Evolutionary conservation across 1,140 invertebrate genomes (phyloP).

Genomic region (Whitmania pigra): DNA sequence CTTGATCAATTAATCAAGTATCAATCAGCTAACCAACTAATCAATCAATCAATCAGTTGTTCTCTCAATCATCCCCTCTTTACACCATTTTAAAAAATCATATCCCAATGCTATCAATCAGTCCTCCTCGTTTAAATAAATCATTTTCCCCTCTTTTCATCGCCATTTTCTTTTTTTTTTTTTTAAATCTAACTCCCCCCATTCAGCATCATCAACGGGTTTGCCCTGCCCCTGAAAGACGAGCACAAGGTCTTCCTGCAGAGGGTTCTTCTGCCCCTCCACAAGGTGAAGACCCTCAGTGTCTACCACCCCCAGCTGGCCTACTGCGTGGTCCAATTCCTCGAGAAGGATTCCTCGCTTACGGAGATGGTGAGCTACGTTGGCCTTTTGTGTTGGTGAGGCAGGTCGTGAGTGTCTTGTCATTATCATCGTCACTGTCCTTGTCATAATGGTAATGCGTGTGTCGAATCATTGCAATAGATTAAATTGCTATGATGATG

Average conservation of each 20-base stretch:
- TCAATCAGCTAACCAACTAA: neutral
- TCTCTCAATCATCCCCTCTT: neutral
- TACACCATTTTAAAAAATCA: too few species aligned
- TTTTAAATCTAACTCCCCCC: neutral
- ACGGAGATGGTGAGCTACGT: slow-evolving; percentile 42
- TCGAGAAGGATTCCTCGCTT: slow-evolving; percentile 45
- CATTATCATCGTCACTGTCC: too few species aligned
- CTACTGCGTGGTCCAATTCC: slow-evolving; percentile 48
- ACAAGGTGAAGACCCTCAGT: slow-evolving; percentile 30
- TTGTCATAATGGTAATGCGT: too few species aligned
- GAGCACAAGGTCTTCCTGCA: slow-evolving; percentile 41
- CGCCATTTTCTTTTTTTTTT: neutral
- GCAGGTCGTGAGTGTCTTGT: neutral
- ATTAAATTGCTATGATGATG: neutral
- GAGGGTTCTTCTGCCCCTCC: slow-evolving; percentile 40
- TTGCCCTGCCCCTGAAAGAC: slow-evolving; percentile 43
- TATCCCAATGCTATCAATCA: too few species aligned
- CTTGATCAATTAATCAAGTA: neutral
- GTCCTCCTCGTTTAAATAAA: neutral
- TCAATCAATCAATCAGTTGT: neutral
- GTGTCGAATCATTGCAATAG: too few species aligned
- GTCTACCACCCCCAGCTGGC: slow-evolving; percentile 47
- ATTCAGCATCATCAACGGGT: slow-evolving; percentile 48
- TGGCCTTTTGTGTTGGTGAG: slow-evolving; percentile 28
- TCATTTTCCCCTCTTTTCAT: neutral